Evolutionary conservation across 2,888 invertebrate genomes (phyloP), one percentile per base, ranked within the genome.

Genomic region (Phalera bucephala): DNA sequence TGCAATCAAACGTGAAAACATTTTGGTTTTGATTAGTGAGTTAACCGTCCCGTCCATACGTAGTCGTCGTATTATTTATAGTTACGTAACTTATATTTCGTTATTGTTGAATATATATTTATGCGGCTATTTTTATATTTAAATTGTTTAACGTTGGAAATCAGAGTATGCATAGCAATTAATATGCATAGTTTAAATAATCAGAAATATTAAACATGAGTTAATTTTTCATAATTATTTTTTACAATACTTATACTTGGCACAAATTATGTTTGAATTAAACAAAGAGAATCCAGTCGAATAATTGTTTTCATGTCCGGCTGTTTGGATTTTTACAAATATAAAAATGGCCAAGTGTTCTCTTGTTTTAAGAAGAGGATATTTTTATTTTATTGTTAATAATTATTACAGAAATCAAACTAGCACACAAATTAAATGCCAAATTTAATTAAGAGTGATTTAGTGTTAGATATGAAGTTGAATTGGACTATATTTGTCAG

Each of bases 1-100:
- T 46, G 44, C 56, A 64, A 68, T 38, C 54, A 39, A 70, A 62
- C 67, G 61, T 53, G 51, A 57, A 44, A 40, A 14, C 40, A 35
- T 51, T 63, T 65, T 63, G 27, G 53, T 68, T 76, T 78, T 46
- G 46, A 64, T 76, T 76, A 77, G 83, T 84, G 77, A 81, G 72
- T 86, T 82, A 63, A 74, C 67, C 72, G 66, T 78, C 88, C 88
- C 89, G 89, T 89, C 88, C 89, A 88, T 71, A 55, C 33, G 59
- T 80, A 80, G 73, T 50, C 40, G 42, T 71, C 40, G 42, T 71
- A 72, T 78, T 52, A 62, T 77, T 78, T 74, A 57, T 75, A 72
- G 68, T 44, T 57, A 17, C 17, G 17, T 17, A 49, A 53, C 61
- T 60, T 9, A 59, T 27, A 57, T 54, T 25, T 40, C 45, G 48